Conservation (phyloP, 2,113 vertebrate genomes). For the Gadus chalcogrammus region DNA sequence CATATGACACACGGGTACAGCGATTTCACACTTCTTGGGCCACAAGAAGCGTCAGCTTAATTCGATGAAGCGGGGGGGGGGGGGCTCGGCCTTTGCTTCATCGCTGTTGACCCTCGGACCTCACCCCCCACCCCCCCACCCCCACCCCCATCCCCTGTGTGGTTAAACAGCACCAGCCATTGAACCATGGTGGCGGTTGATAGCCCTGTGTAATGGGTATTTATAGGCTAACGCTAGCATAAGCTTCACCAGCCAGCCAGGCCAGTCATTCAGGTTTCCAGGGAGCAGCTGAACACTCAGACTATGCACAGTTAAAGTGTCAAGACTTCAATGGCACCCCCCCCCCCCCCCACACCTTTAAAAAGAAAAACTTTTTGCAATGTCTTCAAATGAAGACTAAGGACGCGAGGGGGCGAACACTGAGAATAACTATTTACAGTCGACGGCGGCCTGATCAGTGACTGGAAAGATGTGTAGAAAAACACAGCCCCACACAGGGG, state of each 20-base stretch:
- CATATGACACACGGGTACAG: not conserved
- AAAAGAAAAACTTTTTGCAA: too few relatives aligned
- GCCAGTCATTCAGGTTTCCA: slow-evolving; percentile 20
- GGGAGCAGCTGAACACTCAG: slow-evolving; percentile 43
- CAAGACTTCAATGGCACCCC: slow-evolving; percentile 14
- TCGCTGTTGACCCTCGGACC: slow-evolving; percentile 3
- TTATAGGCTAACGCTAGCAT: slow-evolving; percentile 49
- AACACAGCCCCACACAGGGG: too few relatives aligned
- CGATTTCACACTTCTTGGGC: not conserved
- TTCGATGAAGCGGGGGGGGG: slow-evolving; percentile 19
- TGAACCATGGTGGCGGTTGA: slow-evolving; percentile 16
- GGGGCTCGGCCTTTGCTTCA: slow-evolving; percentile 7
- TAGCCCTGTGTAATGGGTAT: slow-evolving; percentile 46
- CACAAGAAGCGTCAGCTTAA: slow-evolving; percentile 25
- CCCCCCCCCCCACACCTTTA: not conserved
- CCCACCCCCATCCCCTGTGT: not conserved
- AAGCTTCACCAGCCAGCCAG: not conserved
- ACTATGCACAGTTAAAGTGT: slow-evolving; percentile 32
- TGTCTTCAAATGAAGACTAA: too few relatives aligned
- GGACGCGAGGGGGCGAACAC: too few relatives aligned
- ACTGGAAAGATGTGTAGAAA: too few relatives aligned
- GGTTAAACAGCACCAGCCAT: slow-evolving; percentile 19
- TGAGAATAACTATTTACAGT: too few relatives aligned
- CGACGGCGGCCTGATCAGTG: too few relatives aligned
- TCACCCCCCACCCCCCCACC: not conserved